Conservation (phyloP, 53 echinoderm and acorn worm species). For the Patiria pectinifera region DNA sequence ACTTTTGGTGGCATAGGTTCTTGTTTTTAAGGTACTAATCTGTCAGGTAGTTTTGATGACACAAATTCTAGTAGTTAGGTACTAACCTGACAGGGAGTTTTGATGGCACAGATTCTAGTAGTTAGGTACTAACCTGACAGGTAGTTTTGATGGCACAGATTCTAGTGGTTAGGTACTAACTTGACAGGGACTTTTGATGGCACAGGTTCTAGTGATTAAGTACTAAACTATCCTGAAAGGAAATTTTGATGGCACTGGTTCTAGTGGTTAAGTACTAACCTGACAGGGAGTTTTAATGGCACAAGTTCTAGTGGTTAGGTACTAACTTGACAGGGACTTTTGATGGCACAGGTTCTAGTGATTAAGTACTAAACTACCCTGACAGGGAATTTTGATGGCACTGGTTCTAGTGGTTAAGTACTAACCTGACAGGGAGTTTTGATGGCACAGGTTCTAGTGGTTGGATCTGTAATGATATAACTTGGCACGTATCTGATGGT, state of each 20-base stretch:
- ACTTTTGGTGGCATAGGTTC: slow-evolving; percentile 78
- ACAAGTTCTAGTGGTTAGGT: slow-evolving; percentile 57
- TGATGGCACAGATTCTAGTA: slow-evolving; percentile 70
- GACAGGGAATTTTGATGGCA: slow-evolving; percentile 68
- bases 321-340: slow-evolving; percentile 66
- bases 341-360: slow-evolving; percentile 75
- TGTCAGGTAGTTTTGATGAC: slow-evolving; percentile 65
- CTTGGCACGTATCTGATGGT: slow-evolving; percentile 64
- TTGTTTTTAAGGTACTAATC: slow-evolving; percentile 47
- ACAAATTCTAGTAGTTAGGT: slow-evolving; percentile 69
- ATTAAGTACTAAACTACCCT: slow-evolving; percentile 63
- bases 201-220: slow-evolving; percentile 61
- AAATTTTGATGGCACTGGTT: slow-evolving; percentile 80
- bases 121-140: slow-evolving; percentile 58
- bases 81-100: slow-evolving; percentile 60
- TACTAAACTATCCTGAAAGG: slow-evolving; percentile 69
- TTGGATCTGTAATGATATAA: slow-evolving; percentile 60
- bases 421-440: slow-evolving; percentile 67
- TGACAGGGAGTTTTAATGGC: slow-evolving; percentile 61
- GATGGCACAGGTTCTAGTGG: slow-evolving; percentile 84
- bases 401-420: slow-evolving; percentile 58
- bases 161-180: slow-evolving; percentile 57
- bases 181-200: slow-evolving; percentile 69
- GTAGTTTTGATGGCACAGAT: slow-evolving; percentile 71
- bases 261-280: slow-evolving; percentile 59